phyloP scores from a whole-genome alignment of 2,888 invertebrate genomes.

The Athalia cordata region DNA sequence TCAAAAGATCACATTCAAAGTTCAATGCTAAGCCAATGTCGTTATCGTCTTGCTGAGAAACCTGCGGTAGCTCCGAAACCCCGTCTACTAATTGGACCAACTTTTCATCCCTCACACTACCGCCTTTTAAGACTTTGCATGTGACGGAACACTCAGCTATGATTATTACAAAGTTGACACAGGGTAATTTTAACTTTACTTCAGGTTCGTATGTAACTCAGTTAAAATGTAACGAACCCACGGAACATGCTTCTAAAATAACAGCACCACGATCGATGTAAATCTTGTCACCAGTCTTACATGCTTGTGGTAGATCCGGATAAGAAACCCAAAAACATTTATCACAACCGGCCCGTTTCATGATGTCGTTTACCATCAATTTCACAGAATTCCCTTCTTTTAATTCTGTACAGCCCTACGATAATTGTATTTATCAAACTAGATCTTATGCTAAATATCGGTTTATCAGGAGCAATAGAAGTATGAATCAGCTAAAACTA shows the following conservation, averaged over 20 bases:
- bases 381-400: slow-evolving; percentile 51
- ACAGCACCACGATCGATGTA: slow-evolving; percentile 56
- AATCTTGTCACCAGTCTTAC: slow-evolving; percentile 55
- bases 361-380: slow-evolving; percentile 51
- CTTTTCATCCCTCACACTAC: slow-evolving; percentile 75
- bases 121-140: slow-evolving; percentile 76
- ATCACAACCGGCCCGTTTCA: slow-evolving; percentile 52
- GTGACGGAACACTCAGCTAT: slow-evolving; percentile 74
- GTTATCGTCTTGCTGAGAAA: slow-evolving; percentile 73
- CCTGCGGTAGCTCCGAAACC: slow-evolving; percentile 72
- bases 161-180: neutral
- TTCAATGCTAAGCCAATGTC: slow-evolving; percentile 70
- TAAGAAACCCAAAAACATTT: slow-evolving; percentile 57
- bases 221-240: slow-evolving; percentile 50
- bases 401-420: slow-evolving; percentile 53
- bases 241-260: slow-evolving; percentile 51
- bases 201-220: neutral
- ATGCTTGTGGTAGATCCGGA: slow-evolving; percentile 52
- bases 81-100: slow-evolving; percentile 76
- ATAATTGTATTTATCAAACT: neutral
- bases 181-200: neutral
- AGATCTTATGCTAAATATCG: neutral
- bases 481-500: slow-evolving; percentile 37
- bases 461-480: neutral
- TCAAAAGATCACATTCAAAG: slow-evolving; percentile 64